These are phyloP conservation scores for Anser brachyrhynchus DNA, from an alignment of 2,113 vertebrate species.

Conservation along the genomic window DNA sequence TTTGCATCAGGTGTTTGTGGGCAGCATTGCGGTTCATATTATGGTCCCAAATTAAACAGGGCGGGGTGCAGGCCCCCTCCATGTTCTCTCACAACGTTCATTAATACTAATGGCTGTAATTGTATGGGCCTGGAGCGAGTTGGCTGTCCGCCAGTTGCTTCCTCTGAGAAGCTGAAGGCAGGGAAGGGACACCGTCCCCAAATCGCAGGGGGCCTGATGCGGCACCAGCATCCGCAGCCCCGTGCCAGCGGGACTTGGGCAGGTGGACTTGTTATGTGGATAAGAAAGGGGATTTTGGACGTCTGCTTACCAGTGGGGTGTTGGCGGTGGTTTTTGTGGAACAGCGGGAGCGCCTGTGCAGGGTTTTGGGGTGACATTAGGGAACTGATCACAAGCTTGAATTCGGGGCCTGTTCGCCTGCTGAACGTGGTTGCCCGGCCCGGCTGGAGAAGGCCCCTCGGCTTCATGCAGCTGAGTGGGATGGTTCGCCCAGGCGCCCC, in stretches of 20 bases:
- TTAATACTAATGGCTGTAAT: not conserved
- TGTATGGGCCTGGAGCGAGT: not conserved
- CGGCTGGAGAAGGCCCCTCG: not conserved
- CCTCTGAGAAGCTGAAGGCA: not conserved
- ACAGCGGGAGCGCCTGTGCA: not conserved
- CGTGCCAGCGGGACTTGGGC: not conserved
- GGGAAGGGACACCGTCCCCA: not conserved
- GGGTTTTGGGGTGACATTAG: fast-evolving
- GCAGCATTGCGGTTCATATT: not conserved
- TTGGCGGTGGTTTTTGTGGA: not conserved
- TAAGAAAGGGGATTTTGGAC: not conserved
- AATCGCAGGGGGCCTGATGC: not conserved
- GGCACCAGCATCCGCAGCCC: too few species aligned
- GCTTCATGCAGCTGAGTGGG: not conserved
- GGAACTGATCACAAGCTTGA: not conserved
- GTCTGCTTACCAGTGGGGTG: fast-evolving
- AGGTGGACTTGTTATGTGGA: fast-evolving
- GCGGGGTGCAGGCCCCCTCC: not conserved
- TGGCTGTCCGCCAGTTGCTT: not conserved
- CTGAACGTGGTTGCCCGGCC: fast-evolving
- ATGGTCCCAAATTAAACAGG: not conserved
- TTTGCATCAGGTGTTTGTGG: not conserved
- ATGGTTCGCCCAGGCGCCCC: not conserved
- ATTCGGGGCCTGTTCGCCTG: not conserved
- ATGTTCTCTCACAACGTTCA: not conserved